phyloP scores from a whole-genome alignment of 2,113 vertebrate species.

The Naja naja region DNA sequence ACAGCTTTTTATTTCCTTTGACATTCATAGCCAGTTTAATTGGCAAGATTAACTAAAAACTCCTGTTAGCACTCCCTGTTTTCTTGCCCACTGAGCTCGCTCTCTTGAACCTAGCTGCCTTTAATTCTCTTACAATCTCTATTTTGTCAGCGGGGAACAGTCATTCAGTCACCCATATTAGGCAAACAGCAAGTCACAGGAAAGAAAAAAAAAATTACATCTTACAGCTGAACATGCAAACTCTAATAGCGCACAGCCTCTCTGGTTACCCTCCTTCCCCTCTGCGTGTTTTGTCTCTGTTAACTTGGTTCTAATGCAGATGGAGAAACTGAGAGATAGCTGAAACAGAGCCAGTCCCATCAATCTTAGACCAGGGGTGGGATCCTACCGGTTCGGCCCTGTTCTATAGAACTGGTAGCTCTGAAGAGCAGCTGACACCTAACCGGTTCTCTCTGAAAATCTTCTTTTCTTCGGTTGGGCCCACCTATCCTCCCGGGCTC shows the following conservation, averaged over 20 bases:
- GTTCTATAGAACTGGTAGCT: too few species aligned
- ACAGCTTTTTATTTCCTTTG: not conserved
- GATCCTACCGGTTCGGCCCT: too few species aligned
- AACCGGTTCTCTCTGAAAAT: too few species aligned
- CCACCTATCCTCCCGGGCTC: too few species aligned
- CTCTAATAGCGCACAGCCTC: not conserved
- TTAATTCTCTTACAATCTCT: not conserved
- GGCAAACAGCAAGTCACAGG: not conserved
- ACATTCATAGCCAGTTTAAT: not conserved
- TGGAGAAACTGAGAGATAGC: not conserved
- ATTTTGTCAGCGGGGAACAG: not conserved
- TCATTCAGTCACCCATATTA: not conserved
- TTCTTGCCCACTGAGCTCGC: not conserved
- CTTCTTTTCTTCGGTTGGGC: too few species aligned
- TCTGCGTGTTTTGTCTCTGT: not conserved
- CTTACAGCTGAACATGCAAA: not conserved
- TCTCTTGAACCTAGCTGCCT: not conserved
- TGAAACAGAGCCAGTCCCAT: not conserved
- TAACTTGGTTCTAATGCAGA: not conserved
- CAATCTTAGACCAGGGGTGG: not conserved
- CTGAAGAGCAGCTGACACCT: too few species aligned
- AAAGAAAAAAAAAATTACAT: not conserved
- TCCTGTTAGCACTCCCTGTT: not conserved
- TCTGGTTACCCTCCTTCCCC: not conserved
- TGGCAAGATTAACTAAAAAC: not conserved